Conservation (phyloP, 2,113 vertebrate species). For the Ageneiosus marmoratus region DNA sequence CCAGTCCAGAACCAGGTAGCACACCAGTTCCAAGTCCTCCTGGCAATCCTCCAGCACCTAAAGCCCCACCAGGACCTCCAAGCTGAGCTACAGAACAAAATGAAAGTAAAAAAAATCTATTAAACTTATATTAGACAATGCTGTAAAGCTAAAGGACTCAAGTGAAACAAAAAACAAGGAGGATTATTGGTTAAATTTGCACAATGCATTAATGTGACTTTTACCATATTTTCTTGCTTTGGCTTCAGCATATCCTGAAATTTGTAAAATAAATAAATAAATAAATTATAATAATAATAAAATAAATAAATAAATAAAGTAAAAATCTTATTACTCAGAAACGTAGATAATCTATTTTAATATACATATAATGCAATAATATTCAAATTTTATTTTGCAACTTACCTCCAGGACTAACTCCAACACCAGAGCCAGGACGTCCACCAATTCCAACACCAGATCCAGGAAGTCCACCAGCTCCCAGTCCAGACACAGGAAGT, state of each 20-base stretch:
- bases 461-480: constrained; percentile 2
- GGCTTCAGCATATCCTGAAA: constrained; percentile 52
- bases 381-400: background rate
- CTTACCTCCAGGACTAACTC: constrained; percentile 30
- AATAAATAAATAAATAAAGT: no score
- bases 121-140: background rate
- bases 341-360: background rate
- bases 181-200: constrained; percentile 45
- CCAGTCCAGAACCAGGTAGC: constrained; percentile 2
- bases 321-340: background rate
- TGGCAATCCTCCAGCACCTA: constrained; percentile 39
- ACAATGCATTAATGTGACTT: background rate
- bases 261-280: background rate
- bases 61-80: constrained; percentile 36
- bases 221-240: constrained; percentile 57
- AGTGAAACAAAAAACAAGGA: background rate
- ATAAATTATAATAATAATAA: no score
- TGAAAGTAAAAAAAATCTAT: background rate
- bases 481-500: constrained; percentile 10
- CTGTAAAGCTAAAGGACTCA: background rate
- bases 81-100: constrained; percentile 32
- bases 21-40: constrained; percentile 26
- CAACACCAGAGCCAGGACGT: constrained; percentile 31
- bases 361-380: background rate
- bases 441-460: constrained; percentile 28